Base-by-base conservation (phyloP, 2,888 invertebrate genomes). In the Phlogophora meticulosa region DNA sequence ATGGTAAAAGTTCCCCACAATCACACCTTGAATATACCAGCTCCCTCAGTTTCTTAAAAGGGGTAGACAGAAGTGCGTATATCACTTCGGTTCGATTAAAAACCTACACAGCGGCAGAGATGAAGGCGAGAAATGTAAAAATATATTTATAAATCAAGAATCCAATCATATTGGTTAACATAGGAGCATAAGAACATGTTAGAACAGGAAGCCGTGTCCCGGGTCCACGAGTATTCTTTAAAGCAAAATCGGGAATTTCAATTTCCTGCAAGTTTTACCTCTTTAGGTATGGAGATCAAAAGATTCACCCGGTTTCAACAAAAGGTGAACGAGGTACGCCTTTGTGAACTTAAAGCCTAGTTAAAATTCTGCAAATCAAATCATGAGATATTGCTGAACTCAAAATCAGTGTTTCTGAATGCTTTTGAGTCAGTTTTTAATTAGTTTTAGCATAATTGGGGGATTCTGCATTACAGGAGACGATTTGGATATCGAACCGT, bases 221-320 rank as follows among this genome's bases (percentile, higher is more conserved):
- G 24, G 15, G 24, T 49, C 42, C 9, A 9, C 36, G 9, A 57
- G 22, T 28, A 55, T 40, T 42, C 10, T 51, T 56, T n/a, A 22
- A 46, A 55, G 36, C 24, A 20, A 24, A 42, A 56, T 24, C 20
- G 10, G 20, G 34, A 24, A 42, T 28, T 20, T n/a, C 28, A 43
- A 15, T 51, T 22, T 28, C 36, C 3, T 11, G 40, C 20, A n/a
- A n/a, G n/a, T n/a, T n/a, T n/a, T n/a, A n/a, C n/a, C n/a, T n/a
- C n/a, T n/a, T n/a, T n/a, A n/a, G n/a, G n/a, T 38, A 58, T 58
- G 20, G 58, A 66, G 60, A 60, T 38, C 7, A 51, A 22, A 57
- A 56, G 28, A 72, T 76, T 80, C 62, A 80, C 65, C 77, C 7
- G 46, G 57, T 78, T 78, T 45, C 17, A 38, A 62, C 57, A 58